Base-by-base conservation (phyloP, 2,797 vertebrate genomes). In the Zenarchopterus dispar region DNA sequence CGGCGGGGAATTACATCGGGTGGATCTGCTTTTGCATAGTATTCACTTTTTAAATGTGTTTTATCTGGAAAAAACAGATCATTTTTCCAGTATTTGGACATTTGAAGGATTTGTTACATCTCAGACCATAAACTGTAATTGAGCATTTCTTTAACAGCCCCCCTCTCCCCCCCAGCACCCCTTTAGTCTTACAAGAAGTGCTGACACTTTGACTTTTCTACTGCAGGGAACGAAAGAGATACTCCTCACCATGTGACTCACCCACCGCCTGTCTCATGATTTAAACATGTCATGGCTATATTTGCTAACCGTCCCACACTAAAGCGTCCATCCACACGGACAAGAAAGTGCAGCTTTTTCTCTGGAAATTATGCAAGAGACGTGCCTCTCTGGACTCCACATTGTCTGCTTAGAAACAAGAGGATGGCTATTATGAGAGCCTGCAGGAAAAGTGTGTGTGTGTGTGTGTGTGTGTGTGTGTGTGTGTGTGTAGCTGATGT, bases 201-300 rank as follows among this genome's bases (percentile, higher is more conserved):
- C 58, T 56, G 31, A 62, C 24, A 41, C 62, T 28, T 54, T 28
- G 24, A 49, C 26, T 24, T 65, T 71, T 43, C 58, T 36, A 4
- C 0, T 21, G 41, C 24, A 1, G 41, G n/a, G 15, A 42, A 36
- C 45, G 26, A 47, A 43, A 26, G 44, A 77, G 1, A 64, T 48
- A 56, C 51, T 22, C 8, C 43, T 21, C 33, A 17, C 26, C 57
- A 68, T 57, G 47, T 75, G 75, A 81, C n/a, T 67, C 59, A 67
- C 23, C 47, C 44, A 15, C 31, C 50, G 61, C 44, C 47, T 55
- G 9, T 66, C 61, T 84, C 56, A 80, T 88, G 76, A 84, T 81
- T 88, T 82, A 86, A 80, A 77, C 80, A 86, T 86, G 75, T 19
- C 46, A 48, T 41, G 49, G 68, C 67, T 82, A 70, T 84, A 61